These are phyloP conservation scores for Pleuronectes platessa DNA, from an alignment of 2,113 vertebrate species.

Conservation along the genomic window DNA sequence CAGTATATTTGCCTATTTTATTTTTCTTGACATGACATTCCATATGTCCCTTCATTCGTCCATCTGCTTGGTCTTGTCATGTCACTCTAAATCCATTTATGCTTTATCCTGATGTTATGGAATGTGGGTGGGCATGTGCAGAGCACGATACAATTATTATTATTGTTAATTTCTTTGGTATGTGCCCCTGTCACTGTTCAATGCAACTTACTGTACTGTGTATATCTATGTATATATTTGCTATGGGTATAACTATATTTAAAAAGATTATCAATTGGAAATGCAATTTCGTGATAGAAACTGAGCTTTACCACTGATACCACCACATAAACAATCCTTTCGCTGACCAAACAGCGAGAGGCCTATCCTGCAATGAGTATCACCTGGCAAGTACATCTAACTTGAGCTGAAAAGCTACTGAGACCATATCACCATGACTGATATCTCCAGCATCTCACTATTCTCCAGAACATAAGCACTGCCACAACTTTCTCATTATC, in stretches of 20 bases:
- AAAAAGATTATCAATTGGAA: too few relatives aligned
- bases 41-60: not conserved
- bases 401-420: conserved; percentile 14
- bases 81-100: not conserved
- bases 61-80: not conserved
- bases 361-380: too few relatives aligned
- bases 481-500: conserved; percentile 44
- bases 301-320: too few relatives aligned
- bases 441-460: conserved; percentile 29
- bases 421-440: conserved; percentile 3
- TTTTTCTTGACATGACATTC: not conserved
- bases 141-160: not conserved
- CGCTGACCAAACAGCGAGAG: too few relatives aligned
- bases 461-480: conserved; percentile 34
- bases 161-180: not conserved
- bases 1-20: not conserved
- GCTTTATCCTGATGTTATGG: not conserved
- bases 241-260: too few relatives aligned
- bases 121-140: not conserved
- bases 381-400: conserved; percentile 2
- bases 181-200: too few relatives aligned
- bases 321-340: too few relatives aligned
- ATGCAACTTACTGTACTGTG: too few relatives aligned
- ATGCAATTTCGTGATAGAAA: too few relatives aligned
- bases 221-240: too few relatives aligned